A percentile compares a stretch with the other conserved stretches of the same genome.
phyloP scores from a whole-genome alignment of 2,797 vertebrate species.

The Sphaeramia orbicularis region DNA sequence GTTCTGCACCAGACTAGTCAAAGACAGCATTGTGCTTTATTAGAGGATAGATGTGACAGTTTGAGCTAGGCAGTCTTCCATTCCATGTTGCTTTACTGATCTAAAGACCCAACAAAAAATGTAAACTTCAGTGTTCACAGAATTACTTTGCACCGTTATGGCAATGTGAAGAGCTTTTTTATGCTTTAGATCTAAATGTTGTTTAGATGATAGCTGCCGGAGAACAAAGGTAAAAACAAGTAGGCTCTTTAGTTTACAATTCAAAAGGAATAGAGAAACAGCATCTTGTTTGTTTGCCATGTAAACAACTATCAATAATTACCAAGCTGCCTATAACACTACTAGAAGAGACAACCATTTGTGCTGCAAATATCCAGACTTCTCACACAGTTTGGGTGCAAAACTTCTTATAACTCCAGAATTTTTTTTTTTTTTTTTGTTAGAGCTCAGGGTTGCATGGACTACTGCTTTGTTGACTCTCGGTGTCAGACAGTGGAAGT shows the following conservation, averaged over 20 bases:
- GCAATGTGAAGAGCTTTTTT: slow-evolving; percentile 14
- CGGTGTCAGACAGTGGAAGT: neutral
- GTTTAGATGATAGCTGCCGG: slow-evolving; percentile 32
- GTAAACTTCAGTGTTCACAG: slow-evolving; percentile 42
- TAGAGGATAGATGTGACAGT: slow-evolving; percentile 67
- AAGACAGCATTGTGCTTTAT: slow-evolving; percentile 62
- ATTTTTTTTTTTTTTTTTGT: slow-evolving; percentile 19
- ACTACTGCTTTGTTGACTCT: neutral
- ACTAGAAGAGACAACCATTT: slow-evolving; percentile 25
- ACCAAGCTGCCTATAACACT: slow-evolving; percentile 50
- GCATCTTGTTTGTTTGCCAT: slow-evolving; percentile 46
- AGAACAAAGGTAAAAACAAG: slow-evolving; percentile 32
- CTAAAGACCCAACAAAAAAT: slow-evolving; percentile 43
- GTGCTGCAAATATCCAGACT: slow-evolving; percentile 14
- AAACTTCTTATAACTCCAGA: neutral
- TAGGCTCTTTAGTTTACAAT: slow-evolving; percentile 39
- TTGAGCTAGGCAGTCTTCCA: slow-evolving; percentile 39
- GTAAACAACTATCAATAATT: slow-evolving; percentile 56
- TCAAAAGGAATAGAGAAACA: slow-evolving; percentile 30
- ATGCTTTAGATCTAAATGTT: slow-evolving; percentile 48
- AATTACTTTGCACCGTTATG: slow-evolving; percentile 44
- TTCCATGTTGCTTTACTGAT: slow-evolving; percentile 43
- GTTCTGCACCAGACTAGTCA: slow-evolving; percentile 54
- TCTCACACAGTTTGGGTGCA: neutral
- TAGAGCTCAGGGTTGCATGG: slow-evolving; percentile 2